phyloP scores from a whole-genome alignment of 2,797 vertebrate genomes.

The Tamandua tetradactyla region DNA sequence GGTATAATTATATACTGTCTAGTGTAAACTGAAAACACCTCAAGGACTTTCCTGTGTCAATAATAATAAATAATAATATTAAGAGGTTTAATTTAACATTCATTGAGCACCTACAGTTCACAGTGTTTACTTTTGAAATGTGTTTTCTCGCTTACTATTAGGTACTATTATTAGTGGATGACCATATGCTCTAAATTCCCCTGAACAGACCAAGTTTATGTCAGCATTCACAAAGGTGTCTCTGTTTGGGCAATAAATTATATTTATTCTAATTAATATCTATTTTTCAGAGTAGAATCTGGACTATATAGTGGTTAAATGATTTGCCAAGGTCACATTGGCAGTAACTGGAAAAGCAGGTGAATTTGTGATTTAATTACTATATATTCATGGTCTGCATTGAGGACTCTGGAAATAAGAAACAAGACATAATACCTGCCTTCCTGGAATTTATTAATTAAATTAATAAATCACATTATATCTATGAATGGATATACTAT shows the following conservation, averaged over 20 bases:
- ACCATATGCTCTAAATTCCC: neutral
- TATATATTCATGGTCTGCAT: constrained; percentile 15
- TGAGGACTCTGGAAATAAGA: constrained; percentile 26
- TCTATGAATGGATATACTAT: neutral
- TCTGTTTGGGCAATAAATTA: constrained; percentile 51
- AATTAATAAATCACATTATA: neutral
- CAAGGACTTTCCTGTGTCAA: neutral
- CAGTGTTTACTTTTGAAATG: neutral
- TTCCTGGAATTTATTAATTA: constrained; percentile 37
- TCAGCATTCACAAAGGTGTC: neutral
- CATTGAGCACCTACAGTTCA: neutral
- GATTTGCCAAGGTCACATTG: constrained; percentile 37
- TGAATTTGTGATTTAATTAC: constrained; percentile 49
- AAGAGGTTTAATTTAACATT: neutral
- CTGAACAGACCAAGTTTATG: neutral
- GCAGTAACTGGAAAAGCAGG: constrained; percentile 62
- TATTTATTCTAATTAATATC: constrained; percentile 3
- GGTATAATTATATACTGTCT: too few species aligned
- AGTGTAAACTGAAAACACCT: neutral
- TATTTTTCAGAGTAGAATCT: constrained; percentile 30
- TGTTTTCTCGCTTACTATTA: constrained; percentile 16
- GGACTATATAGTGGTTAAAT: constrained; percentile 55
- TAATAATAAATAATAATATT: neutral
- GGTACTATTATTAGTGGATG: neutral
- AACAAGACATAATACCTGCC: neutral